Conservation (phyloP, 2,113 vertebrate genomes). For the Edolisoma coerulescens region DNA sequence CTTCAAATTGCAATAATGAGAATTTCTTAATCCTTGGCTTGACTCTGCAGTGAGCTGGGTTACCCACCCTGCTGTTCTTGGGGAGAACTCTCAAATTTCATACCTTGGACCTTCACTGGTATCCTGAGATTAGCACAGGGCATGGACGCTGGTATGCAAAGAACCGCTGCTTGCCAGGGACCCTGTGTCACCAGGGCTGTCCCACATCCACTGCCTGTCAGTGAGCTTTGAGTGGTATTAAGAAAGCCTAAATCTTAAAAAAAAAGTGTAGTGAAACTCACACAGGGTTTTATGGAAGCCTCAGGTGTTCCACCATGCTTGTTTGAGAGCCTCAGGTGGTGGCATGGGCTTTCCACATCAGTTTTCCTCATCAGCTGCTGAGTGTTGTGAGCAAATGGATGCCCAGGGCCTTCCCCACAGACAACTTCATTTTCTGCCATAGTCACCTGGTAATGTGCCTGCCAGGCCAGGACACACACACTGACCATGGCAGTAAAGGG, state of each 20-base stretch:
- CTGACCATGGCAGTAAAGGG: not conserved
- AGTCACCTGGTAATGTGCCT: not conserved
- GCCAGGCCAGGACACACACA: not conserved
- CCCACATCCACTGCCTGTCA: not conserved
- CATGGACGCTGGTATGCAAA: fast-evolving
- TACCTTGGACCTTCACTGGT: not conserved
- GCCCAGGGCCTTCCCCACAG: not conserved
- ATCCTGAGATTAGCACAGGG: not conserved
- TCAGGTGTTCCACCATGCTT: not conserved
- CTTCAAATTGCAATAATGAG: not conserved
- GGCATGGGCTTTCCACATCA: fast-evolving
- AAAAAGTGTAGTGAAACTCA: not conserved
- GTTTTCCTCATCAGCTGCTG: not conserved
- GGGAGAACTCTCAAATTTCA: not conserved
- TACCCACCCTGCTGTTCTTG: not conserved
- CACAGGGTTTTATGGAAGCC: not conserved
- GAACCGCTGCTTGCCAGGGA: not conserved
- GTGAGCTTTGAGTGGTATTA: not conserved
- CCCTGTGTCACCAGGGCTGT: not conserved
- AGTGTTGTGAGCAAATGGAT: not conserved
- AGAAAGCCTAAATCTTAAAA: not conserved
- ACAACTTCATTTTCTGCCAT: not conserved
- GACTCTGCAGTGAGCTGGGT: not conserved
- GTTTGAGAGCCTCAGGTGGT: not conserved
- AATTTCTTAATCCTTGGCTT: not conserved